Base-by-base conservation (phyloP, 2,888 invertebrate genomes). In the Camptogramma bilineatum region DNA sequence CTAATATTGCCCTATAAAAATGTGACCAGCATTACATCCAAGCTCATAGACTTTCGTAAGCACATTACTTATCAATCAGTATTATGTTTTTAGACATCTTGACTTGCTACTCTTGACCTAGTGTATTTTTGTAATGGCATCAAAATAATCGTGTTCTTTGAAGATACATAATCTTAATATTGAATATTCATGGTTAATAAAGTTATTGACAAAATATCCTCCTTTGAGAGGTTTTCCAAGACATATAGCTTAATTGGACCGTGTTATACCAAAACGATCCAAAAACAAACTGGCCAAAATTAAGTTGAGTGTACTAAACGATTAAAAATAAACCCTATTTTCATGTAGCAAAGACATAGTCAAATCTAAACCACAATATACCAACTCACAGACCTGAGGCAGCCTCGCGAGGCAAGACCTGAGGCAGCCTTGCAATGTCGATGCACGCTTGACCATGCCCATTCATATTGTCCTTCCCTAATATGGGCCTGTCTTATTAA, bases 401-500 rank as follows among this genome's bases (percentile, higher is more conserved):
- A n/a, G n/a, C n/a, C n/a, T n/a, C n/a, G n/a, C n/a, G n/a, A n/a
- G n/a, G n/a, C n/a, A n/a, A n/a, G n/a, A n/a, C n/a, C n/a, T n/a
- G n/a, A n/a, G n/a, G n/a, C n/a, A n/a, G n/a, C n/a, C n/a, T n/a
- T n/a, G n/a, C n/a, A n/a, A n/a, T n/a, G n/a, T n/a, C n/a, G n/a
- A n/a, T n/a, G 24, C 4, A 24, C 4, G 24, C 2, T 24, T 24
- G 34, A 7, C 34, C 34, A 34, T 34, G 34, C 10, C 34, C 34
- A 34, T 34, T 10, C 13, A 34, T 10, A 34, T 10, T 34, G 34
- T 34, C 34, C 42, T 42, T 50, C 34, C 39, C 39, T 58, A 52
- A 48, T 59, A 55, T 28, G 54, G 21, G 51, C 28, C 28, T 51
- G 55, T 58, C 51, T 52, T 39, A 63, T 54, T 55, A 64, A 50